phyloP scores from a whole-genome alignment of 1,140 invertebrate species.

The Megathymus violae region DNA sequence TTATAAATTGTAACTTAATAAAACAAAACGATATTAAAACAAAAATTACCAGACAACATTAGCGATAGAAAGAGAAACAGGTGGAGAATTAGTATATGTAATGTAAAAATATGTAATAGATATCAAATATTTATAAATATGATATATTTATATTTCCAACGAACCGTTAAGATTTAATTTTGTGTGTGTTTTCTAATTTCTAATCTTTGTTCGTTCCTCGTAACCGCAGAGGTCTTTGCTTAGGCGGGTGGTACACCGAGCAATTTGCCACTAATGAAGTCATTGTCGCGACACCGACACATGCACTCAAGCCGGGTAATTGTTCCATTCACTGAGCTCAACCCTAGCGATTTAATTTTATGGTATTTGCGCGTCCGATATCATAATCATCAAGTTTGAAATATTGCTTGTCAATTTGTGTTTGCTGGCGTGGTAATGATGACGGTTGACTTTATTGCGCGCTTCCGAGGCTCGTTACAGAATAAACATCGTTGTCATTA shows the following conservation, averaged over 20 bases:
- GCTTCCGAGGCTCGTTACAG: conserved; percentile 63
- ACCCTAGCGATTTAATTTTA: conserved; percentile 67
- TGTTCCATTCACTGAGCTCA: conserved; percentile 62
- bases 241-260: conserved; percentile 44
- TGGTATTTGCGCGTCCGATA: conserved; percentile 61
- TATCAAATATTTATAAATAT: too few relatives aligned
- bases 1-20: too few relatives aligned
- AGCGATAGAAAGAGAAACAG: too few relatives aligned
- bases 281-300: conserved; percentile 58
- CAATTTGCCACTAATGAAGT: conserved; percentile 68
- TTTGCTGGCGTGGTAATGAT: conserved; percentile 59
- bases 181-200: not conserved
- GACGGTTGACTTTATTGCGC: conserved; percentile 57
- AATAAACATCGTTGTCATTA: conserved; percentile 58
- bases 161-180: too few relatives aligned
- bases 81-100: too few relatives aligned
- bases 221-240: conserved; percentile 1
- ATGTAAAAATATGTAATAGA: too few relatives aligned
- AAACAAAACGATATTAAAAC: too few relatives aligned
- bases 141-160: too few relatives aligned
- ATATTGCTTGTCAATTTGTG: conserved; percentile 69
- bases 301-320: conserved; percentile 59
- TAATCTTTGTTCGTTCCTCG: conserved; percentile 3
- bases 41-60: too few relatives aligned
- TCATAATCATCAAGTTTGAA: conserved; percentile 69